Evolutionary conservation across 1,140 invertebrate genomes (phyloP), one percentile per base, ranked within the genome.

Genomic region (Phocides pigmalion): DNA sequence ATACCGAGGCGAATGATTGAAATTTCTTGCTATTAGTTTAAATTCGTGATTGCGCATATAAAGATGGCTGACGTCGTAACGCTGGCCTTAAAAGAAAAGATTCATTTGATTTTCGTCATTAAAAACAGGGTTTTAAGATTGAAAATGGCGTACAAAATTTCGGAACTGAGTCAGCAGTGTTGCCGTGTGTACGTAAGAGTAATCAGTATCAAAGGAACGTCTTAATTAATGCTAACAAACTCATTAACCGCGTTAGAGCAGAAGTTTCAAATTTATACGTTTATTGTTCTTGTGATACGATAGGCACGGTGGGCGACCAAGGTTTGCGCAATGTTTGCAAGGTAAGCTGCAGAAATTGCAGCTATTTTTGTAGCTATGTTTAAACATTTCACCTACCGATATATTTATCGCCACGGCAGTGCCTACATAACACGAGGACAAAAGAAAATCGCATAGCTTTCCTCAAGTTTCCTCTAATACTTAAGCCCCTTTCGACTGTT

Each of bases 181-280:
- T 47, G 44, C 17, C 44, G 25, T 61, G 56, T 61, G 44, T 49
- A 64, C 37, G 20, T 61, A 58, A 62, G 22, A 66, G 56, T 61
- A 61, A 62, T 62, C 66, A 75, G 69, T 70, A 75, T 73, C 66
- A 74, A 74, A 82, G 79, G 72, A 70, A 72, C 72, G 73, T 71
- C 72, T 82, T 81, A 80, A 82, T 82, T 82, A 82, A 81, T 72
- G 79, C 79, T 79, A 75, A 82, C 78, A 79, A 82, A 81, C 76
- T 82, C 76, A 82, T 81, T 80, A 78, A 67, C 49, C 62, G 58
- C 64, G 69, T 59, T 56, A 72, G 71, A 72, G 70, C 46, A 42
- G 62, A 72, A 72, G 66, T 79, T 81, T 76, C 77, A 76, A 78
- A 78, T 74, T 79, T 73, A 74, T 72, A 71, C 66, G 68, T 72